Evolutionary conservation across 2,113 vertebrate genomes (phyloP).

Genomic region (Nyctereutes procyonoides): DNA sequence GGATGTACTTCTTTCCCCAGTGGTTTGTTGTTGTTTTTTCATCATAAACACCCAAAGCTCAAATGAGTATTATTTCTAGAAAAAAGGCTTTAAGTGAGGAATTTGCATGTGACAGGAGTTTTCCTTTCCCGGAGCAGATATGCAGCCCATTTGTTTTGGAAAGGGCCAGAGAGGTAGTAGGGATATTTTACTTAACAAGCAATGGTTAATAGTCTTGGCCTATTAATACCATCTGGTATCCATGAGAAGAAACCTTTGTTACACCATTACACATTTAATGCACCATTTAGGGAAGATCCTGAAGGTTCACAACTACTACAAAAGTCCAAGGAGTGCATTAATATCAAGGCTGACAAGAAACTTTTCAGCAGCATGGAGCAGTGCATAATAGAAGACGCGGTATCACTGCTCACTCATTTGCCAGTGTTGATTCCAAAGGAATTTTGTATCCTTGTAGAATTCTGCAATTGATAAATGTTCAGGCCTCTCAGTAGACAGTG

Average conservation of each 20-base stretch:
- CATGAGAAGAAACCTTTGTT: background rate
- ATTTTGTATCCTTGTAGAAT: background rate
- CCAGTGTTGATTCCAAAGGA: background rate
- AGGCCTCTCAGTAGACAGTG: background rate
- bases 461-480: background rate
- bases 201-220: background rate
- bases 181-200: background rate
- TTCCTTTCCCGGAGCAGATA: background rate
- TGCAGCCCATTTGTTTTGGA: background rate
- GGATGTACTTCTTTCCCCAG: background rate
- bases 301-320: background rate
- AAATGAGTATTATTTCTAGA: slow-evolving; percentile 31
- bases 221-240: background rate
- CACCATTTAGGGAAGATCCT: background rate
- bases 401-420: background rate
- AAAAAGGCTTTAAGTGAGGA: background rate
- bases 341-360: background rate
- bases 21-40: background rate
- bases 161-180: background rate
- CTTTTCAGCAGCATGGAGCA: background rate
- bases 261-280: background rate
- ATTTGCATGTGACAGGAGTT: background rate
- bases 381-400: background rate
- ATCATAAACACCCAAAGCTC: background rate
- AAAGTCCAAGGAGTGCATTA: background rate